A percentile compares a stretch with the other conserved stretches of the same genome.
Evolutionary conservation across 2,113 vertebrate genomes (phyloP).

Genomic region (Tiliqua scincoides): DNA sequence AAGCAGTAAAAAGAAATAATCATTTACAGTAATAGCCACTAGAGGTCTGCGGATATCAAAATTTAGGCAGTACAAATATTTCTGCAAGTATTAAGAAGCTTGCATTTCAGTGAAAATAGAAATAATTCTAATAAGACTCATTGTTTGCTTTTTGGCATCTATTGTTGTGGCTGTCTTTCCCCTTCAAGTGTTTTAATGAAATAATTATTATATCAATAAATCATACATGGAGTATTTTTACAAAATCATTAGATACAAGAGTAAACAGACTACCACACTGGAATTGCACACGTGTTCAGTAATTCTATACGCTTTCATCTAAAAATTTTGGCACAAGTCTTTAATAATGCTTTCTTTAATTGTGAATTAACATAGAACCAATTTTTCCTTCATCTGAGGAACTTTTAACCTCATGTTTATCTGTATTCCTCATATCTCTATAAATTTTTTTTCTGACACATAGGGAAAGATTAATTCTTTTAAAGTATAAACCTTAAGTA

Average conservation of each 20-base stretch:
- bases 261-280: slow-evolving; percentile 3
- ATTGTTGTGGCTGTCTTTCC: slow-evolving; percentile 31
- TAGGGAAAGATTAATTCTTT: neutral
- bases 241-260: slow-evolving; percentile 16
- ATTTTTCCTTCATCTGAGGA: neutral
- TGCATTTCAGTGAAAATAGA: slow-evolving; percentile 19
- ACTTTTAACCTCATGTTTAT: neutral
- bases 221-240: neutral
- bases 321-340: neutral
- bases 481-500: neutral
- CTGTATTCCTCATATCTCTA: neutral
- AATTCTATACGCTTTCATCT: neutral
- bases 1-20: slow-evolving; percentile 19
- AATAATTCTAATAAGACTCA: slow-evolving; percentile 8
- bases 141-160: slow-evolving; percentile 39
- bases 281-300: neutral
- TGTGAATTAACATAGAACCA: too few relatives aligned
- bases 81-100: slow-evolving; percentile 61
- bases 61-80: slow-evolving; percentile 63
- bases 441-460: neutral
- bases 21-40: slow-evolving; percentile 77
- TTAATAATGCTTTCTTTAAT: neutral
- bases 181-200: slow-evolving; percentile 28
- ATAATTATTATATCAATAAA: slow-evolving; percentile 7
- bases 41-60: slow-evolving; percentile 79